Evolutionary conservation across 2,888 invertebrate genomes (phyloP), one percentile per base, ranked within the genome.

Genomic region (Limnephilus auricula): DNA sequence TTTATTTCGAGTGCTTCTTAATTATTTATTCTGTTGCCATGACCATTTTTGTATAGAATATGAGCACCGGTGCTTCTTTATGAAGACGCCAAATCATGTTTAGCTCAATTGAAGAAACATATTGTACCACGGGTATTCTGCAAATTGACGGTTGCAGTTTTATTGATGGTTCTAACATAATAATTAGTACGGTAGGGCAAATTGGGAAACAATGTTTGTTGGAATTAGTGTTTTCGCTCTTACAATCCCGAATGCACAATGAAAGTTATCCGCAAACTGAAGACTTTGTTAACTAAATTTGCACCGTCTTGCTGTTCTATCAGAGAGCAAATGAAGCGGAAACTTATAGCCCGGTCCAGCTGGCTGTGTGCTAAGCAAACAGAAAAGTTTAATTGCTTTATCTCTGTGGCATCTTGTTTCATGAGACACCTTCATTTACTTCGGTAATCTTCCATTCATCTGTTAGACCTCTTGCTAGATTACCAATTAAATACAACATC

Each of bases 261-360:
- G 65, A 65, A 25, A 65, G n/a, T 25, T 65, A 65, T 65, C n/a
- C 25, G n/a, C 25, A 65, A 65, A 25, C 65, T 37, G 31, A 34
- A 82, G 82, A 82, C 32, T 34, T 34, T 82, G 50, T 34, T n/a
- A n/a, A 84, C 84, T 37, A 84, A 84, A 84, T 84, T 84, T 84
- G 84, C 84, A 84, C n/a, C 34, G 45, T 85, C 45, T 37, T 40
- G 32, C 30, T 83, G 13, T 12, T 32, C 82, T 82, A 34, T n/a
- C 82, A 65, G 25, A 10, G 34, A 45, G 82, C 31, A 37, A 82
- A 82, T 82, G 82, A 82, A 37, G 25, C 65, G 82, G 34, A 82
- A 82, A 37, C 82, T 82, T 37, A 32, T 37, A 2, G 25, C 25
- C 82, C 34, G 31, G n/a, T 34, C 34, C 82, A 37, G 82, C 34